Evolutionary conservation across 2,113 vertebrate genomes (phyloP).

Genomic region (Chionodraco myersi): DNA sequence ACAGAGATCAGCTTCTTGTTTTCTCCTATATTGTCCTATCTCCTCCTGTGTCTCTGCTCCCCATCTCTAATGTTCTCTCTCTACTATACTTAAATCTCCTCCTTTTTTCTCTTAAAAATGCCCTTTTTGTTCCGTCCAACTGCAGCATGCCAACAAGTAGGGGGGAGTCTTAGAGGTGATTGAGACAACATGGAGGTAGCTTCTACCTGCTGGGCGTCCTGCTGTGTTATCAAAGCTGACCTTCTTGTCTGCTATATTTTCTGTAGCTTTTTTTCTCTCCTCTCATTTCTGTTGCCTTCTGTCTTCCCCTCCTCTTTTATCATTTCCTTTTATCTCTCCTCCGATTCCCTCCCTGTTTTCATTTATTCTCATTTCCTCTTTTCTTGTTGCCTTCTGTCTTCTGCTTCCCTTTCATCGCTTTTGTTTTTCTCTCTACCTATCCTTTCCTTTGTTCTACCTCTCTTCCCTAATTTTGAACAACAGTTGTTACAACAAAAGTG

Average conservation of each 20-base stretch:
- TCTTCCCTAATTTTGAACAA: slow-evolving; percentile 33
- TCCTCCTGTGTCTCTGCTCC: slow-evolving; percentile 1
- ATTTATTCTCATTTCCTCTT: slow-evolving; percentile 52
- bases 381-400: slow-evolving; percentile 12
- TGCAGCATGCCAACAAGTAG: too few species aligned
- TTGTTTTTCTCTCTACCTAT: slow-evolving; percentile 3
- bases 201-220: slow-evolving; percentile 55
- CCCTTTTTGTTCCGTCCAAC: too few species aligned
- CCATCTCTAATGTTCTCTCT: neutral
- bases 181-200: slow-evolving; percentile 45
- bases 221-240: slow-evolving; percentile 36
- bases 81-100: too few species aligned
- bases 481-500: neutral
- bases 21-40: neutral
- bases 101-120: too few species aligned
- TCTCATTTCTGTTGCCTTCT: slow-evolving; percentile 20
- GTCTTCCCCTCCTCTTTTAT: slow-evolving; percentile 22
- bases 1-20: neutral
- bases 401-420: slow-evolving; percentile 39
- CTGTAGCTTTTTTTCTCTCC: slow-evolving; percentile 7
- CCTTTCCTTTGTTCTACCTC: slow-evolving; percentile 6
- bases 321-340: slow-evolving; percentile 50
- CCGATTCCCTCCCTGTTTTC: slow-evolving; percentile 25
- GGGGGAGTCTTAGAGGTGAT: slow-evolving; percentile 55
- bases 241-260: slow-evolving; percentile 35